A percentile compares a stretch with the other conserved stretches of the same genome.
Conservation (phyloP, 2,888 invertebrate genomes). For the Macropis europaea region DNA sequence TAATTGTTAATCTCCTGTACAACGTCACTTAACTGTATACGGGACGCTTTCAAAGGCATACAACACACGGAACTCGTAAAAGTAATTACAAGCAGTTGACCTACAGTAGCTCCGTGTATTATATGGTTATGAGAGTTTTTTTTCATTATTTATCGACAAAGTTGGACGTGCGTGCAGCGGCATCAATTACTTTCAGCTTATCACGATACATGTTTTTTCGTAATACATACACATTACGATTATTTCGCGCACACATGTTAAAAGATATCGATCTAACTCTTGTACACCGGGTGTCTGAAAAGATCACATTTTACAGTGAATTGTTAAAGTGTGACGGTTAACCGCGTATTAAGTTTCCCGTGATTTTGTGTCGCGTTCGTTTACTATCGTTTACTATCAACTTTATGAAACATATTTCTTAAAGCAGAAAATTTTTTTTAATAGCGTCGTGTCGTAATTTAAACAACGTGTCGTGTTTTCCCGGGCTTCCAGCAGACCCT, state of each 20-base stretch:
- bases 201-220: background rate
- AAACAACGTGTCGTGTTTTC: background rate
- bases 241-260: background rate
- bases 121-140: background rate
- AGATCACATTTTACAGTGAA: background rate
- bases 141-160: conserved; percentile 1
- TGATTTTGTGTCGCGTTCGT: background rate
- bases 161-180: background rate
- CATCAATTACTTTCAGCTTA: background rate
- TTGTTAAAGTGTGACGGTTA: background rate
- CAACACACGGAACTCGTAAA: background rate
- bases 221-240: background rate
- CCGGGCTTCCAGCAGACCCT: too few relatives aligned
- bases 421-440: background rate
- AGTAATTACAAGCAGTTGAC: background rate
- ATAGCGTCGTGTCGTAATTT: too few relatives aligned
- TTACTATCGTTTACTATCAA: background rate
- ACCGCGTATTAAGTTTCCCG: too few relatives aligned
- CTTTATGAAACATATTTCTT: background rate
- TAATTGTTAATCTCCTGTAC: background rate
- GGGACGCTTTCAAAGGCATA: background rate
- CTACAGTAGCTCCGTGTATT: background rate
- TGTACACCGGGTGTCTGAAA: background rate
- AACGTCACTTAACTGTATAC: background rate
- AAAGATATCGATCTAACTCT: conserved; percentile 2